Base-by-base conservation (phyloP, 2,888 invertebrate genomes). In the Andrena praecox region DNA sequence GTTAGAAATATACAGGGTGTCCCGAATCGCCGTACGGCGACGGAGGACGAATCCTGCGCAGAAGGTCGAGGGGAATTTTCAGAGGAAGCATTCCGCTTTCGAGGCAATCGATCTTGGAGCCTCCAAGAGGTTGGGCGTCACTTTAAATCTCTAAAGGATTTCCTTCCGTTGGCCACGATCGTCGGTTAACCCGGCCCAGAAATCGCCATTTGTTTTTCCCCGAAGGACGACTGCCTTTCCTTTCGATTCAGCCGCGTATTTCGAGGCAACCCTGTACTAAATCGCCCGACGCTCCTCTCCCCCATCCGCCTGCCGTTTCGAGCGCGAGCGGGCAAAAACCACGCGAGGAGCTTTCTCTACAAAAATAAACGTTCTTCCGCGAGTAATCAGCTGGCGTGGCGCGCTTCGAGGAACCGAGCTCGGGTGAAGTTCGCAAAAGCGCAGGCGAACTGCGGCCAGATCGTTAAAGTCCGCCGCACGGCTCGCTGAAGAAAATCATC, bases 341-440 rank as follows among this genome's bases (percentile, higher is more conserved):
- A 70, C 69, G 75, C 71, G 84, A 56, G 24, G 10, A 77, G 63
- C 52, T 70, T 56, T 64, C 52, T 35, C 73, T 80, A 80, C 52
- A 80, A 75, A 79, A 80, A 75, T 80, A 80, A 76, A 80, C 64
- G 33, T n/a, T 64, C 60, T 33, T 24, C 6, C 27, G 71, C 35
- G 52, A 29, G 42, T 63, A 35, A 42, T 29, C 20, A 16, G 35
- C 16, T 33, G 20, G 50, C 24, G 20, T 12, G 10, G 7, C 33
- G 60, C 62, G 20, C 16, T 29, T 20, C 62, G 35, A 29, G 12
- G 35, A 76, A 48, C 54, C 52, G 48, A 52, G 29, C n/a, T n/a
- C 8, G 27, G 42, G 27, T 35, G 24, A 56, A 70, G 27, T 76
- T 63, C 59, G n/a, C 63, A 10, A 63, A 50, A 56, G 54, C 24